Conservation (phyloP, 2,888 invertebrate genomes). For the Cabera pusaria region DNA sequence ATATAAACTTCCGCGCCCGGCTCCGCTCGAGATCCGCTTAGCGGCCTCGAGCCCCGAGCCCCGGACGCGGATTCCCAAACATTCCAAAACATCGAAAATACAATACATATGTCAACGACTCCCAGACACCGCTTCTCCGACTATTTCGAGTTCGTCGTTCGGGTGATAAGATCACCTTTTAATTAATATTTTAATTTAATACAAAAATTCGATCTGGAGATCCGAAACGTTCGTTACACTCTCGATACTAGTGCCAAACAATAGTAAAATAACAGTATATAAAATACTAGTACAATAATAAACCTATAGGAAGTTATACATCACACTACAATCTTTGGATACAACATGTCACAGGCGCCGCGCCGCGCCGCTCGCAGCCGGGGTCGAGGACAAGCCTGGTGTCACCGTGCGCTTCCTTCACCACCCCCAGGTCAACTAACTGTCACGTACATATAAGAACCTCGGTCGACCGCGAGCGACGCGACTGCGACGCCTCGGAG, state of each 20-base stretch:
- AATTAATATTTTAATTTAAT: slow-evolving; percentile 21
- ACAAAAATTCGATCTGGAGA: slow-evolving; percentile 63
- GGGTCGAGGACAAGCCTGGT: no score
- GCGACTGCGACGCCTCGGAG: slow-evolving; percentile 34
- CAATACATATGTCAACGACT: slow-evolving; percentile 37
- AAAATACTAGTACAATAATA: slow-evolving; percentile 74
- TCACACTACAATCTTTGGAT: slow-evolving; percentile 82
- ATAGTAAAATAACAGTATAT: slow-evolving; percentile 72
- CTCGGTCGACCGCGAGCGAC: slow-evolving; percentile 32
- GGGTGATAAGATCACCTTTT: slow-evolving; percentile 27
- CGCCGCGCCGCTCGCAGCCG: slow-evolving; percentile 25
- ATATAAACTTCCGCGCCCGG: slow-evolving; percentile 47
- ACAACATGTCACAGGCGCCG: slow-evolving; percentile 64
- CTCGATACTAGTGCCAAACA: slow-evolving; percentile 64
- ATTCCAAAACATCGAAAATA: slow-evolving; percentile 38
- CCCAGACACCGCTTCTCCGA: slow-evolving; percentile 39
- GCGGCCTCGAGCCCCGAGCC: slow-evolving; percentile 34
- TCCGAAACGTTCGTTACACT: slow-evolving; percentile 52
- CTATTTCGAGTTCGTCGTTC: slow-evolving; percentile 34
- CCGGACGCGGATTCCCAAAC: slow-evolving; percentile 40
- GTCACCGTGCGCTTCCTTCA: no score
- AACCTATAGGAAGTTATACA: slow-evolving; percentile 77
- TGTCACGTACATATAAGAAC: no score
- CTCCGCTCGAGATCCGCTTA: slow-evolving; percentile 42
- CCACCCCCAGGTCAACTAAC: no score